Conservation (phyloP, 2,797 vertebrate species). For the Acomys russatus region DNA sequence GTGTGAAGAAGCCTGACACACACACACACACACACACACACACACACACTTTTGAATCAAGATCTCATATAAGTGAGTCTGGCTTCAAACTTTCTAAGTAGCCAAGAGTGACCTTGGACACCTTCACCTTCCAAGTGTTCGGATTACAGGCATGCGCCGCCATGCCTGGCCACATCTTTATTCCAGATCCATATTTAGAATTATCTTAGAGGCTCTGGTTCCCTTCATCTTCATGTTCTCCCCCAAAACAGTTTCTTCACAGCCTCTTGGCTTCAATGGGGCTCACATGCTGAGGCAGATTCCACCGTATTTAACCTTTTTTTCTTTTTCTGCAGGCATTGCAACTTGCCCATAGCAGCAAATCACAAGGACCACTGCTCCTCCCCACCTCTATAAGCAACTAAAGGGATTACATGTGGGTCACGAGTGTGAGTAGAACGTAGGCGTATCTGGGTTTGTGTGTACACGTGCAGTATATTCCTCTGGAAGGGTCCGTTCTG, state of each 20-base stretch:
- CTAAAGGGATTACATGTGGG: neutral
- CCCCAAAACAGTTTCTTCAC: neutral
- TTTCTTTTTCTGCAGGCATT: neutral
- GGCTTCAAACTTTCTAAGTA: neutral
- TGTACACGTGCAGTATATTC: neutral
- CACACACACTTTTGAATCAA: neutral
- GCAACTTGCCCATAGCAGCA: neutral
- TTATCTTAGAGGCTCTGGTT: neutral
- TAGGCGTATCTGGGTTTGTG: neutral
- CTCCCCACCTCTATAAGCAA: neutral
- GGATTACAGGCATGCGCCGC: neutral
- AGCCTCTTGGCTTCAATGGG: neutral
- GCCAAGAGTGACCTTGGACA: neutral
- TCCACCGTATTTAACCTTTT: neutral
- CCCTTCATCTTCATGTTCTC: neutral
- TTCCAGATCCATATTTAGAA: neutral
- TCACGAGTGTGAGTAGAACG: neutral
- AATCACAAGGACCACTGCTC: neutral
- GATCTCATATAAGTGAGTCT: neutral
- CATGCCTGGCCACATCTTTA: neutral
- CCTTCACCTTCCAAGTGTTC: neutral
- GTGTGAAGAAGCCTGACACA: neutral
- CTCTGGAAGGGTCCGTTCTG: slow-evolving; percentile 13
- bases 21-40: neutral
- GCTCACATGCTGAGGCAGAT: neutral